Conservation (phyloP, 2,797 vertebrate genomes). For the Tinamus major region DNA sequence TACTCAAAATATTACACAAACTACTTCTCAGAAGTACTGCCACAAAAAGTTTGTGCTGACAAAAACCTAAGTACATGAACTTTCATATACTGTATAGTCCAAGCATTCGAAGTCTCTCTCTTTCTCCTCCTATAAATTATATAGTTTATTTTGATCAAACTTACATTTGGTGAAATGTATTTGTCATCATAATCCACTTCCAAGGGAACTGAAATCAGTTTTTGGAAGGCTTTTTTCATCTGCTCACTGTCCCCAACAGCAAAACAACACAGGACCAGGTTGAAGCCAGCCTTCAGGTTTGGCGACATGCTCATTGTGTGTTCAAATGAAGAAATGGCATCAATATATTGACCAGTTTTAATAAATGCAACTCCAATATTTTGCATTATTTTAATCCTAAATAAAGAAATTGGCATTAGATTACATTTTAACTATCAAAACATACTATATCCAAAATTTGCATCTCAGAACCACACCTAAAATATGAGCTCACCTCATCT, state of each 20-base stretch:
- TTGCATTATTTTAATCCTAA: slow-evolving; percentile 97
- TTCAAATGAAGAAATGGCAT: slow-evolving; percentile 93
- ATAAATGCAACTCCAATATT: slow-evolving; percentile 95
- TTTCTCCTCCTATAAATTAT: neutral
- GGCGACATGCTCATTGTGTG: slow-evolving; percentile 95
- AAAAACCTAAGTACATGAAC: neutral
- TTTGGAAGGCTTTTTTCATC: slow-evolving; percentile 98
- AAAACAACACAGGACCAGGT: slow-evolving; percentile 94
- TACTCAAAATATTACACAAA: neutral
- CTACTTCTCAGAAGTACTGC: neutral
- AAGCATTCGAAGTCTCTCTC: neutral
- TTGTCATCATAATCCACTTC: slow-evolving; percentile 94
- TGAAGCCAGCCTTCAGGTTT: slow-evolving; percentile 92
- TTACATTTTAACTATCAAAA: neutral
- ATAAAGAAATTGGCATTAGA: slow-evolving; percentile 14
- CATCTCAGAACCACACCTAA: neutral
- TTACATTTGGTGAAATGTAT: slow-evolving; percentile 89
- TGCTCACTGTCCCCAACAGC: slow-evolving; percentile 90
- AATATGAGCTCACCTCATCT: slow-evolving; percentile 85
- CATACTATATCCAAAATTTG: neutral
- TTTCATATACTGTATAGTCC: neutral
- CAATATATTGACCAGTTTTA: slow-evolving; percentile 91
- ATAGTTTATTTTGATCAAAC: slow-evolving; percentile 56
- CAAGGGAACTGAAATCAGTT: slow-evolving; percentile 90
- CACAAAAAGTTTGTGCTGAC: neutral